phyloP scores from a whole-genome alignment of 2,797 vertebrate species.

The Chaetodon trifasciatus region DNA sequence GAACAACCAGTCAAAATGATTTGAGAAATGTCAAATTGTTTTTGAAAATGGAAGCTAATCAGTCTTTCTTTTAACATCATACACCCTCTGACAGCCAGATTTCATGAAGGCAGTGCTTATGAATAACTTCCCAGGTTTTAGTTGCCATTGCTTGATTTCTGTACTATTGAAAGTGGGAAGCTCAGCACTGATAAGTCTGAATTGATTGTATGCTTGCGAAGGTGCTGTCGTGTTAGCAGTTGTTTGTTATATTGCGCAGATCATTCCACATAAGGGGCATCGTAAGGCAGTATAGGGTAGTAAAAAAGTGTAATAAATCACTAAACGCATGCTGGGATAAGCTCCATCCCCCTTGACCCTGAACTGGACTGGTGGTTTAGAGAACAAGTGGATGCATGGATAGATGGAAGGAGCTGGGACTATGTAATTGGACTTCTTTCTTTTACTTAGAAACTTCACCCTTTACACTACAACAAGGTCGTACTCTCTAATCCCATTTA shows the following conservation, averaged over 20 bases:
- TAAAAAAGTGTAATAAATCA: not conserved
- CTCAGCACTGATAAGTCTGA: not conserved
- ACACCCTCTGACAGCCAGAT: not conserved
- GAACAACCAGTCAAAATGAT: not conserved
- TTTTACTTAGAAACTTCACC: slow-evolving; percentile 11
- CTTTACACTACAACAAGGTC: slow-evolving; percentile 17
- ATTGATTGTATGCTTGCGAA: not conserved
- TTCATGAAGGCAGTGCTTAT: not conserved
- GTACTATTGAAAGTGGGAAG: not conserved
- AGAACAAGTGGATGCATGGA: not conserved
- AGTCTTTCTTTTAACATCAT: not conserved
- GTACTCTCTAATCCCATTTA: slow-evolving; percentile 25
- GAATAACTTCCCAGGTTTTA: not conserved
- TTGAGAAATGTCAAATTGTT: not conserved
- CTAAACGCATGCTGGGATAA: slow-evolving; percentile 2
- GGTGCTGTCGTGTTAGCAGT: not conserved
- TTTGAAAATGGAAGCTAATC: not conserved
- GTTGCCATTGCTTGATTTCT: not conserved
- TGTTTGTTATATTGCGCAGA: not conserved
- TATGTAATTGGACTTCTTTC: not conserved
- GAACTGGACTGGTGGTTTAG: not conserved
- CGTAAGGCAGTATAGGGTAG: not conserved
- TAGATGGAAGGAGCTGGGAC: not conserved
- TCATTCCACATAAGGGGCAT: not conserved
- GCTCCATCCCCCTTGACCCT: not conserved